Conservation (phyloP, 2,113 vertebrate genomes). For the Tupaia chinensis region DNA sequence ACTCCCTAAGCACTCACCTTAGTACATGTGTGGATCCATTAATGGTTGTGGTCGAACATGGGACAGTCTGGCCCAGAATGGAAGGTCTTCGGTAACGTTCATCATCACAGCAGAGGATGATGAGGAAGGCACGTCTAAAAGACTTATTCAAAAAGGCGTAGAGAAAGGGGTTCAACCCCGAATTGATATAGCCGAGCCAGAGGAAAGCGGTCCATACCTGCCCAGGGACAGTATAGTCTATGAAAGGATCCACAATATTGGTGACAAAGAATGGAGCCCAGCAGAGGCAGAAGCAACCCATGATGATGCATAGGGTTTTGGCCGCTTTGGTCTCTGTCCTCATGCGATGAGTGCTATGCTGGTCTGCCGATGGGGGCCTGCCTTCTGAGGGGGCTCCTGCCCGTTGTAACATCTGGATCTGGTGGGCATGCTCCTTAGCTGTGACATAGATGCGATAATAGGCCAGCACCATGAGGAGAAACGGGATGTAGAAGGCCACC, state of each 20-base stretch:
- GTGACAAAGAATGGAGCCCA: slow-evolving; percentile 99
- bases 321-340: slow-evolving; percentile 98
- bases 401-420: slow-evolving; percentile 95
- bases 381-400: slow-evolving; percentile 89
- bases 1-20: slow-evolving; percentile 91
- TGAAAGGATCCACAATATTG: slow-evolving; percentile 98
- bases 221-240: slow-evolving; percentile 94
- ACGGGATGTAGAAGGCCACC: slow-evolving; percentile 99
- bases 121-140: slow-evolving; percentile 99
- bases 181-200: slow-evolving; percentile 99
- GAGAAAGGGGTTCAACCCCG: slow-evolving; percentile 98
- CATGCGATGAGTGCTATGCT: slow-evolving; percentile 96
- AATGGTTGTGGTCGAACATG: slow-evolving; percentile 95
- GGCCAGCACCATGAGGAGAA: slow-evolving; percentile 97
- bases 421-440: slow-evolving; percentile 94
- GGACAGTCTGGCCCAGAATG: slow-evolving; percentile 91
- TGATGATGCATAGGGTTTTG: slow-evolving; percentile 98
- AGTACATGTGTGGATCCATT: slow-evolving; percentile 97
- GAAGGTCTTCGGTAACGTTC: slow-evolving; percentile 95
- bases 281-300: slow-evolving; percentile 99
- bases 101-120: slow-evolving; percentile 98
- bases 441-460: slow-evolving; percentile 99
- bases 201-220: slow-evolving; percentile 97
- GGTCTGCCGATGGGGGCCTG: slow-evolving; percentile 89
- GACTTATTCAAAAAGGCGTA: slow-evolving; percentile 99